A percentile compares a stretch with the other conserved stretches of the same genome.
phyloP scores from a whole-genome alignment of 2,797 vertebrate species.

The Mormyrops boulengeri region DNA sequence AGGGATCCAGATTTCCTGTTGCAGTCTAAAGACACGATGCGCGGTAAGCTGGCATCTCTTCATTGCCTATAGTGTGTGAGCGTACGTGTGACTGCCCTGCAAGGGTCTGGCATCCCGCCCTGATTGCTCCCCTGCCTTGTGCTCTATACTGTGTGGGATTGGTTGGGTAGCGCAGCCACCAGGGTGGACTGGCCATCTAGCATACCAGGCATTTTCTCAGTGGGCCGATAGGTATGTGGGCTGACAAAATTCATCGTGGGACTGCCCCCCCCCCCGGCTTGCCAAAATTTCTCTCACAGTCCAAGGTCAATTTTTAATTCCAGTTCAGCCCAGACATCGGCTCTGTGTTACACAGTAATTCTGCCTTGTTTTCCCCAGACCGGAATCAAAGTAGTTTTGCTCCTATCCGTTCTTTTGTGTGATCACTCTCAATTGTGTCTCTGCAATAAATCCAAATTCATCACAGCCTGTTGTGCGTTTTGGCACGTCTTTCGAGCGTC shows the following conservation, averaged over 20 bases:
- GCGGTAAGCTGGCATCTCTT: too few species aligned
- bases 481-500: neutral
- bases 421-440: neutral
- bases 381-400: neutral
- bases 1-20: neutral
- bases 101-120: neutral
- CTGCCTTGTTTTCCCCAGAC: neutral
- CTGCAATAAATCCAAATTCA: neutral
- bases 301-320: neutral
- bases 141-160: neutral
- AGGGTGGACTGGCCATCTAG: neutral
- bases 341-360: neutral
- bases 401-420: neutral
- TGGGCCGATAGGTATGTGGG: neutral
- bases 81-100: neutral
- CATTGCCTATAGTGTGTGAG: neutral
- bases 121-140: neutral
- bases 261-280: neutral
- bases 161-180: neutral
- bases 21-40: neutral
- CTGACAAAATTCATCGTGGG: neutral
- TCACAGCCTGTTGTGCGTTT: neutral
- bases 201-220: neutral
- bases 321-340: neutral
- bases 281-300: neutral